A percentile compares a stretch with the other conserved stretches of the same genome.
Conservation (phyloP, 2,113 vertebrate genomes). For the Tylochromis polylepis region DNA sequence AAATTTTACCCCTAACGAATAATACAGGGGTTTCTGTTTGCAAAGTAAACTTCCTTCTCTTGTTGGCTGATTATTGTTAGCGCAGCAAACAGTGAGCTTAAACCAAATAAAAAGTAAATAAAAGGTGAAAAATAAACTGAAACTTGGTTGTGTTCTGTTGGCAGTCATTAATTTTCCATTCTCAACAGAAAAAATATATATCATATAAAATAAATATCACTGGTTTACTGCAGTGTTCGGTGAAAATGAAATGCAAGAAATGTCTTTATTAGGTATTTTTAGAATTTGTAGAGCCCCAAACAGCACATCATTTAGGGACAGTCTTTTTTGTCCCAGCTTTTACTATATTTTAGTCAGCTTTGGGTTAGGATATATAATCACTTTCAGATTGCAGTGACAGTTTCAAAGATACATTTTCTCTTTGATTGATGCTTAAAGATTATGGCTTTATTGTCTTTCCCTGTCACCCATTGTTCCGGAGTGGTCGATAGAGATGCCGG, state of each 20-base stretch:
- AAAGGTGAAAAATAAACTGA: neutral
- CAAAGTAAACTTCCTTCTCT: neutral
- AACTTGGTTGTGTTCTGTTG: neutral
- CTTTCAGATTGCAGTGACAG: neutral
- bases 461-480: constrained; percentile 20
- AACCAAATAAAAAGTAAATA: neutral
- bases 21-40: neutral
- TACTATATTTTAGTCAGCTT: neutral
- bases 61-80: neutral
- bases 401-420: neutral
- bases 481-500: constrained; percentile 38
- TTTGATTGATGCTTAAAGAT: constrained; percentile 34
- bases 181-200: neutral
- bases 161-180: neutral
- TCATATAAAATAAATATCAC: neutral
- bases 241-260: neutral
- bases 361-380: neutral
- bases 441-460: constrained; percentile 5
- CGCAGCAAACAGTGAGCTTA: neutral
- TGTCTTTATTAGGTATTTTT: neutral
- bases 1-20: neutral
- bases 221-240: neutral
- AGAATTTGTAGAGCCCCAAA: neutral
- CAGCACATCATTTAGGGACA: neutral
- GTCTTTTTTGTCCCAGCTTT: neutral